These are phyloP conservation scores for Leptopilina boulardi DNA, from an alignment of 1,140 invertebrate species.

Conservation along the genomic window DNA sequence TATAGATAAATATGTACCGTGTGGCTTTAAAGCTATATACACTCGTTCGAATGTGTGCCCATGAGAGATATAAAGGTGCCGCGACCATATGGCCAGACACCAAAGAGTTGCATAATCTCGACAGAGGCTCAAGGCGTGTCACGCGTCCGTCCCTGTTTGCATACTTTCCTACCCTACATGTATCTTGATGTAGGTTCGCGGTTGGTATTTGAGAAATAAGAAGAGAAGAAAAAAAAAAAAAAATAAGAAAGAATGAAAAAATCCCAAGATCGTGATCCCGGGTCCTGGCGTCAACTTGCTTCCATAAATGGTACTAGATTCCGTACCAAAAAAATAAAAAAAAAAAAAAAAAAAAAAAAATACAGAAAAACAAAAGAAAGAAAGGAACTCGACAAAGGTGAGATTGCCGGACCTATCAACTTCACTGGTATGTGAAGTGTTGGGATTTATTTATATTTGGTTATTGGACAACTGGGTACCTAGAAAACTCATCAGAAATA, in stretches of 20 bases:
- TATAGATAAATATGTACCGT: conserved; percentile 42
- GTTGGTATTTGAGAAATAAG: not conserved
- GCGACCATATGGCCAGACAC: conserved; percentile 61
- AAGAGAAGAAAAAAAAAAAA: too few relatives aligned
- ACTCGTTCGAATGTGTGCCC: conserved; percentile 56
- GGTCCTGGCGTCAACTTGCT: not conserved
- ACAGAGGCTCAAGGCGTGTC: conserved; percentile 57
- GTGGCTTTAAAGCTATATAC: conserved; percentile 33
- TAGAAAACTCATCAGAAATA: too few relatives aligned
- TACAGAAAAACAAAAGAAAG: too few relatives aligned
- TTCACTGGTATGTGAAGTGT: not conserved
- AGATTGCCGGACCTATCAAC: not conserved
- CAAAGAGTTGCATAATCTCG: conserved; percentile 62
- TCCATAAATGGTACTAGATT: not conserved
- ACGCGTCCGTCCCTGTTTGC: conserved; percentile 60
- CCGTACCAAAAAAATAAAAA: not conserved
- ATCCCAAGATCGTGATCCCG: not conserved
- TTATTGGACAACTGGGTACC: too few relatives aligned
- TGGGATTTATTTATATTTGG: not conserved
- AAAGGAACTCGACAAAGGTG: not conserved
- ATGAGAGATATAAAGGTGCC: conserved; percentile 62
- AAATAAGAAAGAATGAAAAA: too few relatives aligned
- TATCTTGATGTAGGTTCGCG: not conserved
- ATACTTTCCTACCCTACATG: not conserved
- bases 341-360: too few relatives aligned